Evolutionary conservation across 2,888 invertebrate species (phyloP), one percentile per base, ranked within the genome.

Genomic region (Euproctis similis): DNA sequence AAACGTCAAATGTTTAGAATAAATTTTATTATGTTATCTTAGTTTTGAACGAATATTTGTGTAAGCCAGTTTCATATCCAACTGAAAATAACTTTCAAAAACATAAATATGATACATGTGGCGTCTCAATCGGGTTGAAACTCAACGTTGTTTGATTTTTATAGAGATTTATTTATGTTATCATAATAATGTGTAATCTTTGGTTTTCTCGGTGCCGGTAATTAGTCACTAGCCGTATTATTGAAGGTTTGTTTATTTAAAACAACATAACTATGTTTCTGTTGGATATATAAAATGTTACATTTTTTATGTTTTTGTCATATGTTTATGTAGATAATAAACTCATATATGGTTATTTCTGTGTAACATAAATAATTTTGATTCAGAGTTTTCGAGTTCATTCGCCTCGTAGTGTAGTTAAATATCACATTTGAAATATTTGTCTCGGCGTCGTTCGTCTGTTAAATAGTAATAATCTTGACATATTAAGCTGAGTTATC

Each of bases 101-200:
- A 75, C 71, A 69, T 73, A 74, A 76, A 74, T 75, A 76, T 68
- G 74, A 71, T 74, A 68, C 77, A 76, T 69, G 73, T 74, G 74
- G 70, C 64, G 59, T 66, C 74, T 72, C 70, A 71, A 75, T 74
- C 67, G 56, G 34, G 47, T 37, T 28, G 39, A 42, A 42, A 14
- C 43, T 53, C n/a, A n/a, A n/a, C n/a, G n/a, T 39, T 50, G 51
- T 63, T 57, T 50, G 54, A 59, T 56, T 65, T 62, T 63, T 57
- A 56, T 51, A 46, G 41, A 53, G 55, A 62, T 68, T 59, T 70
- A 67, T 70, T 65, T 69, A 56, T 58, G 51, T 60, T 60, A 53
- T 42, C 49, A 57, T 57, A 56, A 59, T 49, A 41, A 4, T 47
- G 48, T 43, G 42, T 58, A 52, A 55, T 50, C 54, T 49, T 38